Conservation (phyloP, 2,113 vertebrate species). For the Dryoscopus gambensis region DNA sequence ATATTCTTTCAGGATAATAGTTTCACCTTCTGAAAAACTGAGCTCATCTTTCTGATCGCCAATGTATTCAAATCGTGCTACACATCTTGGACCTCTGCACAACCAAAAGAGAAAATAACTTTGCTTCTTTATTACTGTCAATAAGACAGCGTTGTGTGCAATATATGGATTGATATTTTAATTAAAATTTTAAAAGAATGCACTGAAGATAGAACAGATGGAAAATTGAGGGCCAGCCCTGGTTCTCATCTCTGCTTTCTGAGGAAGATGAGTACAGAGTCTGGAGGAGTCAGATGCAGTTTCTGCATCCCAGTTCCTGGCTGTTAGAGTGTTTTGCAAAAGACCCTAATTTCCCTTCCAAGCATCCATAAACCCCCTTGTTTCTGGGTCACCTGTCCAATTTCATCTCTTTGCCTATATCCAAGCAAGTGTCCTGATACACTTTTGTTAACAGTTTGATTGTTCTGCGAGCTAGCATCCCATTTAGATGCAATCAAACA, state of each 20-base stretch:
- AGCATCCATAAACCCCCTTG: neutral
- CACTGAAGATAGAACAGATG: neutral
- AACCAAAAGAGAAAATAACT: conserved; percentile 15
- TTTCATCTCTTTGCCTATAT: neutral
- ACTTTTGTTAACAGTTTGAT: neutral
- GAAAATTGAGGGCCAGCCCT: neutral
- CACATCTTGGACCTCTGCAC: conserved; percentile 82
- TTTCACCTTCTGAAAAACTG: conserved; percentile 88
- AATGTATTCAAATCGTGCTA: conserved; percentile 90
- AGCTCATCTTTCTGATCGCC: conserved; percentile 88
- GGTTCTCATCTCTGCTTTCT: neutral
- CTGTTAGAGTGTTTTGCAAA: neutral
- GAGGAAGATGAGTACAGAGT: neutral
- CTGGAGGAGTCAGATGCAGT: neutral
- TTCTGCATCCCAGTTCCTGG: neutral
- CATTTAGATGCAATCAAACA: neutral
- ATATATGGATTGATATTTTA: neutral
- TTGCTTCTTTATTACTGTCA: neutral
- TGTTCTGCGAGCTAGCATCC: neutral
- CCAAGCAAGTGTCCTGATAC: neutral
- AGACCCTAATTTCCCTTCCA: neutral
- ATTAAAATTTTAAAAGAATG: neutral
- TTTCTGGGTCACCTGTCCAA: neutral
- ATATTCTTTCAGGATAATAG: conserved; percentile 84
- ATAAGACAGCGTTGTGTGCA: neutral